Percentiles rank a stretch among this genome's conserved stretches.
phyloP scores from a whole-genome alignment of 2,888 invertebrate genomes.

The Lagria hirta region DNA sequence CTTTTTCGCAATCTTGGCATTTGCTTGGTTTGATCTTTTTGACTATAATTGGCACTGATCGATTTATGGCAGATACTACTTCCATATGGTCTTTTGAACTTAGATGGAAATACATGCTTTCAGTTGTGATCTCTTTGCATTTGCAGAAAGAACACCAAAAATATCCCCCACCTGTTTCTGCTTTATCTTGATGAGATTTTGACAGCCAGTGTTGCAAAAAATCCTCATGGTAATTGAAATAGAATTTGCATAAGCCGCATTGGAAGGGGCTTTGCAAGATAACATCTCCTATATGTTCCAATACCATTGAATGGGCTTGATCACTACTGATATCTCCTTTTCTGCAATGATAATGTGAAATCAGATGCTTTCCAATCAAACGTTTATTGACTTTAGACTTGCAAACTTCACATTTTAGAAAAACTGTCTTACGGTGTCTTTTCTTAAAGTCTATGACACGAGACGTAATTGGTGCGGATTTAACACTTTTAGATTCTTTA shows the following conservation, averaged over 20 bases:
- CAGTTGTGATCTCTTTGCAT: conserved; percentile 64
- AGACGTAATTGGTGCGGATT: conserved; percentile 25
- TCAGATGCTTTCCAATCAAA: conserved; percentile 80
- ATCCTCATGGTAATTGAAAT: conserved; percentile 72
- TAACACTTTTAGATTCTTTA: conserved; percentile 33
- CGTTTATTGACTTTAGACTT: conserved; percentile 67
- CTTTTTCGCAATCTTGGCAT: conserved; percentile 68
- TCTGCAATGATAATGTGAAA: conserved; percentile 82
- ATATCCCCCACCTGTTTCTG: conserved; percentile 58
- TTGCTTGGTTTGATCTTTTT: conserved; percentile 64
- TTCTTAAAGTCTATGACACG: conserved; percentile 27
- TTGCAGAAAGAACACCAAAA: conserved; percentile 77
- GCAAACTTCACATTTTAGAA: conserved; percentile 71
- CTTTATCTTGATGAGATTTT: conserved; percentile 59
- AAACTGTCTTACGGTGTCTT: conserved; percentile 60
- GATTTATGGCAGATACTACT: conserved; percentile 72
- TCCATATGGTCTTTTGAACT: conserved; percentile 68
- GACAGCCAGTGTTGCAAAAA: conserved; percentile 77
- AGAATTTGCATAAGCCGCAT: conserved; percentile 82
- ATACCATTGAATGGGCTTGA: conserved; percentile 63
- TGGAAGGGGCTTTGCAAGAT: conserved; percentile 83
- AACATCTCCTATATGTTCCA: conserved; percentile 76
- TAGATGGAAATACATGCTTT: conserved; percentile 70
- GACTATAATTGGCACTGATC: conserved; percentile 78
- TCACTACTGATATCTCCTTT: conserved; percentile 65